These are phyloP conservation scores for Cetoscarus ocellatus DNA, from an alignment of 2,797 vertebrate genomes.

Conservation along the genomic window DNA sequence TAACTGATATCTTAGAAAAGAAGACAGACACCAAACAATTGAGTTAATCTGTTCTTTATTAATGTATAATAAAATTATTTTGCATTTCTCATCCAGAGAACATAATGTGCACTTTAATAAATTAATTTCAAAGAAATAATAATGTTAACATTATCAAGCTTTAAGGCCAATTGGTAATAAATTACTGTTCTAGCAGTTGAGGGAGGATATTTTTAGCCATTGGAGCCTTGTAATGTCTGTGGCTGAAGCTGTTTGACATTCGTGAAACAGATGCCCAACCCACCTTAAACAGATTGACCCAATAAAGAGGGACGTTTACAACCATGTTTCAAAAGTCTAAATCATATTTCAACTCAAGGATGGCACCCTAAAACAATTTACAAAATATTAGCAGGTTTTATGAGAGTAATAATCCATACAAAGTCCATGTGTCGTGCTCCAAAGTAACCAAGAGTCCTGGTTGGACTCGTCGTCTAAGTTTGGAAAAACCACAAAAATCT, in stretches of 20 bases:
- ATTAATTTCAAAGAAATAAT: constrained; percentile 90
- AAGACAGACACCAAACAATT: constrained; percentile 9
- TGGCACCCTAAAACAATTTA: constrained; percentile 88
- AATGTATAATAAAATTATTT: constrained; percentile 88
- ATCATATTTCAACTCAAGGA: constrained; percentile 79
- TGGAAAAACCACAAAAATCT: constrained; percentile 47
- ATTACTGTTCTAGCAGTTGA: constrained; percentile 84
- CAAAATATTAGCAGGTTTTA: constrained; percentile 63
- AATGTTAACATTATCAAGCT: constrained; percentile 91
- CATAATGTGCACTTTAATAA: constrained; percentile 95
- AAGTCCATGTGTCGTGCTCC: constrained; percentile 14
- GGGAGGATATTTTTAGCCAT: constrained; percentile 63
- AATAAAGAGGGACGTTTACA: constrained; percentile 28
- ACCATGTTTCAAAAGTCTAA: constrained; percentile 48
- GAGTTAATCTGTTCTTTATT: constrained; percentile 87
- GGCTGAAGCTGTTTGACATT: constrained; percentile 41
- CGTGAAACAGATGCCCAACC: constrained; percentile 42
- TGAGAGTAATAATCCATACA: constrained; percentile 18
- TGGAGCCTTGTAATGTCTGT: constrained; percentile 58
- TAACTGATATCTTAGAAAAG: not conserved
- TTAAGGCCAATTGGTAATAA: constrained; percentile 95
- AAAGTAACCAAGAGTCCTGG: constrained; percentile 24
- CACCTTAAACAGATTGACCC: constrained; percentile 47
- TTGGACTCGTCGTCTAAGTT: constrained; percentile 41
- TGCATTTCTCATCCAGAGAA: constrained; percentile 88